Evolutionary conservation across 2,888 invertebrate genomes (phyloP).

Genomic region (Acleris laterana): DNA sequence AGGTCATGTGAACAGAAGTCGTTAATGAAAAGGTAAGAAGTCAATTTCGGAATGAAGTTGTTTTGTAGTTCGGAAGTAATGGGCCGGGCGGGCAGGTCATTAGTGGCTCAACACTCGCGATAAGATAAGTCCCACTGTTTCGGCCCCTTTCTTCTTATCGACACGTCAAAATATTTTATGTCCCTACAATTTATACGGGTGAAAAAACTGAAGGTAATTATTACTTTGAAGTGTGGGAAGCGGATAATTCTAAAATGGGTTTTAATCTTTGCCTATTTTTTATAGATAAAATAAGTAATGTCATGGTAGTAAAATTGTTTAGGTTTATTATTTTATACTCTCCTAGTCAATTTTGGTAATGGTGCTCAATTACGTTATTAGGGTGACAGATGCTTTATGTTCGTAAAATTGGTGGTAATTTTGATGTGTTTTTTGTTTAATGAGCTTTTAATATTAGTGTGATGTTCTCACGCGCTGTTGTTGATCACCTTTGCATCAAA

Average conservation of each 20-base stretch:
- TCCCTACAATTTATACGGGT: constrained; percentile 60
- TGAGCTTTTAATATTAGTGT: constrained; percentile 42
- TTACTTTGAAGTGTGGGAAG: constrained; percentile 51
- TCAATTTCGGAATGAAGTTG: constrained; percentile 64
- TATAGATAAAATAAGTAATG: constrained; percentile 1
- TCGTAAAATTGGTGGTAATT: constrained; percentile 39
- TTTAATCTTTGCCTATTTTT: constrained; percentile 18
- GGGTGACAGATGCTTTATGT: constrained; percentile 31
- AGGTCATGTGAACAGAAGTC: constrained; percentile 34
- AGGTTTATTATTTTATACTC: constrained; percentile 8
- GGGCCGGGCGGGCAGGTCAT: constrained; percentile 65
- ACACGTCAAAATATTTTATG: constrained; percentile 80
- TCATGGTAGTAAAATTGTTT: constrained; percentile 6
- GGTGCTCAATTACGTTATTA: constrained; percentile 31
- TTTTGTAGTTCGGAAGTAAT: constrained; percentile 58
- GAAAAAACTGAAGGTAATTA: constrained; percentile 54
- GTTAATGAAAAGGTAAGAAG: constrained; percentile 37
- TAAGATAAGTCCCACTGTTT: constrained; percentile 68
- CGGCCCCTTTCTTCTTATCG: constrained; percentile 74
- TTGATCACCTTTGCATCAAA: not conserved
- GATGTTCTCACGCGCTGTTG: constrained; percentile 14
- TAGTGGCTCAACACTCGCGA: constrained; percentile 71
- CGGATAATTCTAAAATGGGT: constrained; percentile 12
- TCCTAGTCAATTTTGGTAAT: constrained; percentile 22
- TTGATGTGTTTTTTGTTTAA: constrained; percentile 39